These are phyloP conservation scores for Rhyacophila evoluta DNA, from an alignment of 2,888 invertebrate genomes.

Conservation along the genomic window DNA sequence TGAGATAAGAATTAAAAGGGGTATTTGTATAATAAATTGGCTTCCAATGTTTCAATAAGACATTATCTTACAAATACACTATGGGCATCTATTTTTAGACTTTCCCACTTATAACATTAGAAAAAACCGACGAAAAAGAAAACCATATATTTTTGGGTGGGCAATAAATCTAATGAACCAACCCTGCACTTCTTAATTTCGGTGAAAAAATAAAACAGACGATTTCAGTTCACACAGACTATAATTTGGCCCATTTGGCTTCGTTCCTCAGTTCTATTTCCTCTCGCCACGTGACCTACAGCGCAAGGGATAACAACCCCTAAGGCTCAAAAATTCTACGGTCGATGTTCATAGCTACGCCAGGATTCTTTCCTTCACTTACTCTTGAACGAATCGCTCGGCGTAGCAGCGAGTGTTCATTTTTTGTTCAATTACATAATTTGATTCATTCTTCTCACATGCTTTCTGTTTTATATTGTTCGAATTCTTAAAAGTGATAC, in stretches of 20 bases:
- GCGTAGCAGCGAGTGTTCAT: background rate
- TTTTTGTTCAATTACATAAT: too few species aligned
- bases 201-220: background rate
- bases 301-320: slow-evolving; percentile 11
- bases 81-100: too few species aligned
- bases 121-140: too few species aligned
- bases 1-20: too few species aligned
- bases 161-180: background rate
- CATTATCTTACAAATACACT: too few species aligned
- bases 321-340: background rate
- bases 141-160: too few species aligned
- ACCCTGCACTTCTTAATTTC: background rate
- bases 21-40: too few species aligned
- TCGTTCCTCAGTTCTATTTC: slow-evolving; percentile 12
- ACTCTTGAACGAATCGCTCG: background rate
- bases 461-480: too few species aligned
- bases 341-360: background rate
- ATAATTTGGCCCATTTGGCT: background rate
- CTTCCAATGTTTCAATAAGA: too few species aligned
- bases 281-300: background rate
- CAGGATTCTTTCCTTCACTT: background rate
- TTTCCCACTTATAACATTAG: too few species aligned
- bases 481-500: too few species aligned
- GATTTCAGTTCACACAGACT: background rate
- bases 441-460: too few species aligned